These are phyloP conservation scores for Acrocephalus kingi DNA, from an alignment of 2,113 vertebrate species.

Conservation along the genomic window DNA sequence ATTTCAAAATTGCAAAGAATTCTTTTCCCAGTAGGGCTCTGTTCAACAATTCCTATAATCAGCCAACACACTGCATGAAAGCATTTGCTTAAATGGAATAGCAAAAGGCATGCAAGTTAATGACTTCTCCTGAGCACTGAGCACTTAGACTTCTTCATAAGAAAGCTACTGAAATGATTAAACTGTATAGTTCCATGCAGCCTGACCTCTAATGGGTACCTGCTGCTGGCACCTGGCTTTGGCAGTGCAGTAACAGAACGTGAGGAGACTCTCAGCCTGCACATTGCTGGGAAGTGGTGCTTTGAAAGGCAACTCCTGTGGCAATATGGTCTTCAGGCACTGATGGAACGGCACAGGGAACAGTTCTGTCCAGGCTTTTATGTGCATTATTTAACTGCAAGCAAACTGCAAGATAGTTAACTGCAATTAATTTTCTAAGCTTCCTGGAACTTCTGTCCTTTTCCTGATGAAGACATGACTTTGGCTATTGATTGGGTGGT, in stretches of 20 bases:
- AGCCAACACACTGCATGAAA: background rate
- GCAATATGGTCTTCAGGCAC: background rate
- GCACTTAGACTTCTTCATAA: background rate
- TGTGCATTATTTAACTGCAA: background rate
- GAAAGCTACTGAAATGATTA: background rate
- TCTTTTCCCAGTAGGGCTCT: background rate
- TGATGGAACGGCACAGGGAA: background rate
- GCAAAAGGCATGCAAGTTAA: background rate
- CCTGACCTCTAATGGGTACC: background rate
- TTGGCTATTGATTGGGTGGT: background rate
- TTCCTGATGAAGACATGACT: background rate
- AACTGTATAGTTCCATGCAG: background rate
- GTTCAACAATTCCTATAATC: background rate
- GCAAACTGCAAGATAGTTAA: background rate
- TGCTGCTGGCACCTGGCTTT: background rate
- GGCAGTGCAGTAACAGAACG: background rate
- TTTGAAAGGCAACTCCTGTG: background rate
- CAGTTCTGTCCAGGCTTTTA: background rate
- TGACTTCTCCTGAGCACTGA: background rate
- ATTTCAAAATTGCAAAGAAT: slow-evolving; percentile 1
- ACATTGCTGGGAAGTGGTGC: background rate
- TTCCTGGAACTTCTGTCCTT: background rate
- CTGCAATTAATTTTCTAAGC: background rate
- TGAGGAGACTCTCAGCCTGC: background rate
- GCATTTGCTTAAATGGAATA: background rate